A percentile compares a stretch with the other conserved stretches of the same genome.
Conservation (phyloP, 2,113 vertebrate genomes). For the Marmota flaviventris region DNA sequence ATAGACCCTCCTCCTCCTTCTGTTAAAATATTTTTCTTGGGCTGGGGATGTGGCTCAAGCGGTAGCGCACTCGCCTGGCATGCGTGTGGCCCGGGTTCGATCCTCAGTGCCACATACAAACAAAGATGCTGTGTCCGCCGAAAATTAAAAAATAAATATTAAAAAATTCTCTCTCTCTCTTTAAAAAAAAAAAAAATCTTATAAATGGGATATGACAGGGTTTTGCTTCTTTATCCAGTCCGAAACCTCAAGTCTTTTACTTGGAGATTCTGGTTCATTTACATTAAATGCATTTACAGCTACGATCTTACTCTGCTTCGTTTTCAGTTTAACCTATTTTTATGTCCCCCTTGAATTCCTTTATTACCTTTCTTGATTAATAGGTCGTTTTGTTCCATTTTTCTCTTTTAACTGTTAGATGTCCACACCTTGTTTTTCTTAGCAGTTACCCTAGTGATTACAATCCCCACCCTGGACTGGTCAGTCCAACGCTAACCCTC, state of each 20-base stretch:
- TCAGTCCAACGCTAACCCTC: neutral
- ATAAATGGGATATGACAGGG: neutral
- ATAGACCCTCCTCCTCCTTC: neutral
- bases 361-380: neutral
- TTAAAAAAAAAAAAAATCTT: neutral
- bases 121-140: no score
- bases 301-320: neutral
- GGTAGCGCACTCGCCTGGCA: no score
- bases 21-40: neutral
- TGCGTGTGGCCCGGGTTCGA: no score
- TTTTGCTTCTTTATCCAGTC: neutral
- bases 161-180: no score
- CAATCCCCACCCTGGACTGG: neutral
- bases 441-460: neutral
- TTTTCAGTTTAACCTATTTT: neutral
- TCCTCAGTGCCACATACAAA: no score
- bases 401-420: neutral
- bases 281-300: slow-evolving; percentile 8
- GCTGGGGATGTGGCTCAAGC: no score
- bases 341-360: neutral
- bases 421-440: neutral
- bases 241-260: slow-evolving; percentile 13
- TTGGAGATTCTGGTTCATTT: neutral
- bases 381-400: neutral
- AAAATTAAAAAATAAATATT: no score